These are phyloP conservation scores for Ectemnius cavifrons DNA, from an alignment of 2,888 invertebrate species.

Conservation along the genomic window DNA sequence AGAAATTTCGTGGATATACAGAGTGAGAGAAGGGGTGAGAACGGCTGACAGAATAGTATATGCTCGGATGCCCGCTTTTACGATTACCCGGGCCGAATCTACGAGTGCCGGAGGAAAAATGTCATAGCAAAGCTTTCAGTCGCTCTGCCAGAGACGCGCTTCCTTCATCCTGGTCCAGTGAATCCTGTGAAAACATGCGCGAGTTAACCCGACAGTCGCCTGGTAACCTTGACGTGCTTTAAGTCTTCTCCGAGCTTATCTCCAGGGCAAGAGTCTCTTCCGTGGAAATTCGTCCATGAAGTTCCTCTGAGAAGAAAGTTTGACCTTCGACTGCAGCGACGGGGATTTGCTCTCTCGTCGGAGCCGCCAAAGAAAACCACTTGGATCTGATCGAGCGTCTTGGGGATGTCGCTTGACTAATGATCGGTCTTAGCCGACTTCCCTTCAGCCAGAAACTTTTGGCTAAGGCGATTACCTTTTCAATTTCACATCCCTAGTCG, in stretches of 20 bases:
- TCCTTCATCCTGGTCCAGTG: not conserved
- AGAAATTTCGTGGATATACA: no score
- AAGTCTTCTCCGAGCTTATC: constrained; percentile 5
- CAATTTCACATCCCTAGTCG: constrained; percentile 44
- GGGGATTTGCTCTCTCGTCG: not conserved
- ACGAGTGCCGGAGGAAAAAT: no score
- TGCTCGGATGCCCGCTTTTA: no score
- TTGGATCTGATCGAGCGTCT: constrained; percentile 4
- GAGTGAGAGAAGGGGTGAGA: no score
- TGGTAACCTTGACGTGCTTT: constrained; percentile 13
- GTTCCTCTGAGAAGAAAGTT: not conserved
- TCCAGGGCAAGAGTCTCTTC: not conserved
- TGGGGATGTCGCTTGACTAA: constrained; percentile 18
- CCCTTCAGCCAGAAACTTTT: constrained; percentile 33
- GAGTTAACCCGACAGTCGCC: not conserved
- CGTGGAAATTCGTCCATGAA: constrained; percentile 19
- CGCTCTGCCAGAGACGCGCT: not conserved
- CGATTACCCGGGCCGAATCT: no score
- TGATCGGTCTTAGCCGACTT: constrained; percentile 26
- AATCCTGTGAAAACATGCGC: constrained; percentile 6
- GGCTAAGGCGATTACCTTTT: constrained; percentile 61
- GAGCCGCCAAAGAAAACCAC: not conserved
- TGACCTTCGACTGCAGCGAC: constrained; percentile 14
- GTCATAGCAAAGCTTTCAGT: not conserved
- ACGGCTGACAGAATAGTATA: no score